Evolutionary conservation across 2,113 vertebrate species (phyloP).

Genomic region (Loxodonta africana): DNA sequence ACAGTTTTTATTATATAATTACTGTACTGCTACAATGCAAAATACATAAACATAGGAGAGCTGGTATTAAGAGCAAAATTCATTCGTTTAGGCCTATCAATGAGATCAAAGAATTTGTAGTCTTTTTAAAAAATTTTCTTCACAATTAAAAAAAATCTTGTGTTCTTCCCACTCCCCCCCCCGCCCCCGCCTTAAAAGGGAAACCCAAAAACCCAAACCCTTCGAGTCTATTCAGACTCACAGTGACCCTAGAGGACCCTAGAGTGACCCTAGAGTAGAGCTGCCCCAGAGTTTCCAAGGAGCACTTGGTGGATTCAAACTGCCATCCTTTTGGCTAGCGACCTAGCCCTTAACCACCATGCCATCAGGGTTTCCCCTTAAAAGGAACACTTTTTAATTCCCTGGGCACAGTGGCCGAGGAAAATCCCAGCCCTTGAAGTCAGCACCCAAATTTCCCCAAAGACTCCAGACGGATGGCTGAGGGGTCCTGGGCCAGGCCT

Average conservation of each 20-base stretch:
- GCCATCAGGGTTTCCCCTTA: background rate
- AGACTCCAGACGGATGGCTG: background rate
- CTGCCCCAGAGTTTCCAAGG: too few relatives aligned
- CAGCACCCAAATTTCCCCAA: conserved; percentile 42
- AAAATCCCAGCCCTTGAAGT: conserved; percentile 70
- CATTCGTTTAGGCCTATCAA: conserved; percentile 14
- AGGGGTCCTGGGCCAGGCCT: background rate
- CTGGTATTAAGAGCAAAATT: conserved; percentile 59
- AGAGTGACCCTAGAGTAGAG: too few relatives aligned
- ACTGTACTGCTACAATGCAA: background rate
- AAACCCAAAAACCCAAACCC: too few relatives aligned
- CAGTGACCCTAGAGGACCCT: too few relatives aligned
- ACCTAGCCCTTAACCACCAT: too few relatives aligned
- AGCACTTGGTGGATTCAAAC: too few relatives aligned
- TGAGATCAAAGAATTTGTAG: background rate
- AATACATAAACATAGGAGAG: background rate
- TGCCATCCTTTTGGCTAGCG: too few relatives aligned
- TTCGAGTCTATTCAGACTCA: background rate
- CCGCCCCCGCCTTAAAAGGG: too few relatives aligned
- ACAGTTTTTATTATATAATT: conserved; percentile 1
- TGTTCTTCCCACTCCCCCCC: background rate
- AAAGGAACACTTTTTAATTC: conserved; percentile 56
- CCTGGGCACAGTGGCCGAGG: conserved; percentile 7
- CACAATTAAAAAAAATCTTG: background rate
- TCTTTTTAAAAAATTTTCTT: conserved; percentile 29